Percentiles rank a stretch among this genome's conserved stretches.
phyloP scores from a whole-genome alignment of 2,888 invertebrate species.

The Elegia similella region DNA sequence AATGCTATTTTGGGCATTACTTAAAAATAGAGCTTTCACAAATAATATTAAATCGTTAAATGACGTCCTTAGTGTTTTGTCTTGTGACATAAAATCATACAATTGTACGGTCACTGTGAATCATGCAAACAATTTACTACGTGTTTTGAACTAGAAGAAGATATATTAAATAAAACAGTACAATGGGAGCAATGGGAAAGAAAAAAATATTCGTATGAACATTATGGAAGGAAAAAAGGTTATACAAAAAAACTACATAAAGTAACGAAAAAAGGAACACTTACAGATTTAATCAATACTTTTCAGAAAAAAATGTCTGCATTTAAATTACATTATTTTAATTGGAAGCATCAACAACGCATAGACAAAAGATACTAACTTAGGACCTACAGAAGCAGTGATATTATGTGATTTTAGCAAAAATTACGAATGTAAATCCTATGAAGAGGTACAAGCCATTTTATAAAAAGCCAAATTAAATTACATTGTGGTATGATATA shows the following conservation, averaged over 20 bases:
- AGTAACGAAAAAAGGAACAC: too few relatives aligned
- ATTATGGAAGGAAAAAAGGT: too few relatives aligned
- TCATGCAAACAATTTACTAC: too few relatives aligned
- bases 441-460: conserved; percentile 14
- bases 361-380: too few relatives aligned
- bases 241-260: too few relatives aligned
- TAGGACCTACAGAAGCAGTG: background rate
- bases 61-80: background rate
- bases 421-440: conserved; percentile 13
- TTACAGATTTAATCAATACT: too few relatives aligned
- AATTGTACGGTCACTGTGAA: too few relatives aligned
- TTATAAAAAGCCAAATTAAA: conserved; percentile 6
- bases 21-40: conserved; percentile 1
- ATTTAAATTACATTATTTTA: conserved; percentile 12
- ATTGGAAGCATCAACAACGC: background rate
- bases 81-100: too few relatives aligned
- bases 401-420: conserved; percentile 14
- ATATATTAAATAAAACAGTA: background rate
- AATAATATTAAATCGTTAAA: background rate
- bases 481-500: conserved; percentile 11
- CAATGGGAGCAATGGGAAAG: conserved; percentile 6
- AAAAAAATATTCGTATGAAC: background rate
- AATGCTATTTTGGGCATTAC: background rate
- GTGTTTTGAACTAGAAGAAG: too few relatives aligned
- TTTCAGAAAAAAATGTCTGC: too few relatives aligned